These are phyloP conservation scores for Acanthosepion esculentum DNA, from an alignment of 2,888 invertebrate species.

Conservation along the genomic window DNA sequence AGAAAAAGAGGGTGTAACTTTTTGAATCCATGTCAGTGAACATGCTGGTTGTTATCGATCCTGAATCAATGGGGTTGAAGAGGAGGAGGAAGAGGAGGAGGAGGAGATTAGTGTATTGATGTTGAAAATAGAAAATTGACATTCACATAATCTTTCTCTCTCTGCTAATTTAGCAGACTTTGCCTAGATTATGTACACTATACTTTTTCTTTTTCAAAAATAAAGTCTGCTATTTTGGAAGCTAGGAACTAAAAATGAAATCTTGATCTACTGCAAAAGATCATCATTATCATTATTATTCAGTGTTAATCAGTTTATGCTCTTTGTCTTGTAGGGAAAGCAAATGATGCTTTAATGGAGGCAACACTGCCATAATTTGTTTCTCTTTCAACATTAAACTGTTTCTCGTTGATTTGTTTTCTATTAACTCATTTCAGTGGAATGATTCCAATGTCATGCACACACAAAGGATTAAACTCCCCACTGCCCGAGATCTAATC, in stretches of 20 bases:
- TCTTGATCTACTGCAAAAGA: background rate
- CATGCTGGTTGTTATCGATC: background rate
- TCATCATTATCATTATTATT: background rate
- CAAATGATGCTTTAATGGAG: too few species aligned
- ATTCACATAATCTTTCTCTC: background rate
- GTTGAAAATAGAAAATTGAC: constrained; percentile 13
- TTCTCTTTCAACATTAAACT: too few species aligned
- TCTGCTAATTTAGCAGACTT: background rate
- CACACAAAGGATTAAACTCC: too few species aligned
- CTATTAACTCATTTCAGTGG: too few species aligned
- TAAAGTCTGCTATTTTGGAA: background rate
- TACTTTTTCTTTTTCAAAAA: constrained; percentile 1
- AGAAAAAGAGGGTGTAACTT: background rate
- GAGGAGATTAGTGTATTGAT: background rate
- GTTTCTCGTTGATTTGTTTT: too few species aligned
- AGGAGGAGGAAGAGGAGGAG: background rate
- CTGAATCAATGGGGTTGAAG: background rate
- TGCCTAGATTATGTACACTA: constrained; percentile 33
- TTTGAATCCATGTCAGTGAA: constrained; percentile 5
- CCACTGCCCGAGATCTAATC: too few species aligned
- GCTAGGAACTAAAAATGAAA: background rate
- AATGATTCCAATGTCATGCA: too few species aligned
- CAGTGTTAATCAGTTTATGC: background rate
- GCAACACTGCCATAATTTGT: too few species aligned
- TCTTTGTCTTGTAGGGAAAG: background rate